Evolutionary conservation across 2,113 vertebrate genomes (phyloP).

Genomic region (Scomber japonicus): DNA sequence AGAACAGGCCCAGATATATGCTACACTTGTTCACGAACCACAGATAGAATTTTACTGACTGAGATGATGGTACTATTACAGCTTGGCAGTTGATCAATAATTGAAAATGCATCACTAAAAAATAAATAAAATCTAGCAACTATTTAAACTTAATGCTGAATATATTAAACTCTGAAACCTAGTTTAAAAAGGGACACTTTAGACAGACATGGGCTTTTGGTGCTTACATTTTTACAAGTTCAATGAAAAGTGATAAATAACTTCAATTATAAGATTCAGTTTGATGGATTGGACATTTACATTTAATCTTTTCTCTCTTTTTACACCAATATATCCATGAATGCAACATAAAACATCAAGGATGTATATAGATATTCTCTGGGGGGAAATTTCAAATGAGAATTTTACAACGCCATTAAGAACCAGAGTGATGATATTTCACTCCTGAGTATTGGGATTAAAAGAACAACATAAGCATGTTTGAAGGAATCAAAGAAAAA

Average conservation of each 20-base stretch:
- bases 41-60: background rate
- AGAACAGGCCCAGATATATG: background rate
- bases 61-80: background rate
- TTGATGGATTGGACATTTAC: slow-evolving; percentile 6
- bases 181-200: background rate
- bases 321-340: background rate
- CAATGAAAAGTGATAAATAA: slow-evolving; percentile 11
- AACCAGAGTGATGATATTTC: slow-evolving; percentile 27
- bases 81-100: slow-evolving; percentile 1
- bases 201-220: background rate
- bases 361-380: slow-evolving; percentile 23
- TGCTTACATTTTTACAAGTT: background rate
- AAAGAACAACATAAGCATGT: slow-evolving; percentile 40
- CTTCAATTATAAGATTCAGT: background rate
- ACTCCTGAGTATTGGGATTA: slow-evolving; percentile 28
- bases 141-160: background rate
- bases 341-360: background rate
- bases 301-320: background rate
- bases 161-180: background rate
- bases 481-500: slow-evolving; percentile 24
- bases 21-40: background rate
- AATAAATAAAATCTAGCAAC: background rate
- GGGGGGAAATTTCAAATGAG: slow-evolving; percentile 27
- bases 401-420: slow-evolving; percentile 46
- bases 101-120: slow-evolving; percentile 14